Evolutionary conservation across 2,888 invertebrate species (phyloP).

Genomic region (Volucella inflata): DNA sequence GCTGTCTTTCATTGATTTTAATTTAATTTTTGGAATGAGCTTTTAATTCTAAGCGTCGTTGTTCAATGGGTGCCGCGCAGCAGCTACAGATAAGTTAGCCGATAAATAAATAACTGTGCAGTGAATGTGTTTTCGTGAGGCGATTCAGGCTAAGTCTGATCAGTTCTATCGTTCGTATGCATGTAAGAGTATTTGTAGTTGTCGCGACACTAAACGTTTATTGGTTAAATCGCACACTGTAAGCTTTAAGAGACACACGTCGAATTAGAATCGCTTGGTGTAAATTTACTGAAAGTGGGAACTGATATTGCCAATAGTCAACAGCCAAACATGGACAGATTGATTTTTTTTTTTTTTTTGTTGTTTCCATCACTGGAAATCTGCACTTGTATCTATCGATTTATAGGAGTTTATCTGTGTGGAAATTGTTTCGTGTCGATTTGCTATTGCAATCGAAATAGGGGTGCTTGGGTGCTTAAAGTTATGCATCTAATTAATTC

Average conservation of each 20-base stretch:
- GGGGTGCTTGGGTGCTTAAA: conserved; percentile 4
- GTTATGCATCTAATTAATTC: conserved; percentile 44
- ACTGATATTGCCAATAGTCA: conserved; percentile 23
- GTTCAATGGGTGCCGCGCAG: conserved; percentile 69
- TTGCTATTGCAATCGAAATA: conserved; percentile 14
- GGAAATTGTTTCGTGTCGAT: conserved; percentile 20
- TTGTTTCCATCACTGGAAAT: conserved; percentile 49
- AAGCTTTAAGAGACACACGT: conserved; percentile 49
- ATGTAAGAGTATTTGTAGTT: conserved; percentile 23
- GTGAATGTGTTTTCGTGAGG: conserved; percentile 62
- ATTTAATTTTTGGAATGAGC: conserved; percentile 67
- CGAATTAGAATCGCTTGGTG: conserved; percentile 49
- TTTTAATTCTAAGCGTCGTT: conserved; percentile 66
- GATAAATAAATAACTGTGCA: conserved; percentile 67
- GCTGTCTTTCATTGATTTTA: conserved; percentile 44
- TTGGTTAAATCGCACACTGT: conserved; percentile 30
- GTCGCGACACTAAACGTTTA: conserved; percentile 13
- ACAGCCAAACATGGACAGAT: conserved; percentile 31
- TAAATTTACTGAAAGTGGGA: conserved; percentile 53
- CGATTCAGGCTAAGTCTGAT: conserved; percentile 67
- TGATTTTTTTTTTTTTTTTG: conserved; percentile 48
- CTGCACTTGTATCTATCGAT: conserved; percentile 63
- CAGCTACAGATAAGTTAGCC: conserved; percentile 52
- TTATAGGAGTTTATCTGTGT: conserved; percentile 55
- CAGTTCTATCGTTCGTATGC: conserved; percentile 33